Conservation (phyloP, 2,888 invertebrate genomes). For the Arctia plantaginis region DNA sequence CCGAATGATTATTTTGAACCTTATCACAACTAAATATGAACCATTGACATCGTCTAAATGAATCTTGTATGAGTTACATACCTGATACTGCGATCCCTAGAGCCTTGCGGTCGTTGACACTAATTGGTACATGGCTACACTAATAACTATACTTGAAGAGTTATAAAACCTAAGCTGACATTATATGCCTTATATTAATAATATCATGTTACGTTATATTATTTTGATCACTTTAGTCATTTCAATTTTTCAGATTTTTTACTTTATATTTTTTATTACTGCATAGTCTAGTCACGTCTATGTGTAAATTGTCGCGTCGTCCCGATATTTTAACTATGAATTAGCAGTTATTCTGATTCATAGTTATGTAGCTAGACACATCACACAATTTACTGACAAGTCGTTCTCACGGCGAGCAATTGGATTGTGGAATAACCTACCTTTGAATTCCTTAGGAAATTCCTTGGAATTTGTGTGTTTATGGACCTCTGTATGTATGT, state of each 20-base stretch:
- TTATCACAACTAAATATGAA: not conserved
- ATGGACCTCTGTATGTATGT: no score
- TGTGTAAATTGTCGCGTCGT: no score
- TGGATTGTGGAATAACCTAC: no score
- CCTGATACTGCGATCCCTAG: constrained; percentile 17
- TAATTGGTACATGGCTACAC: constrained; percentile 17
- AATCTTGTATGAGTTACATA: constrained; percentile 19
- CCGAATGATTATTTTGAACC: not conserved
- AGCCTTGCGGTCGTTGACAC: constrained; percentile 20
- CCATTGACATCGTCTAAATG: not conserved
- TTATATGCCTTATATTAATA: not conserved
- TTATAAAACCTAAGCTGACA: constrained; percentile 18
- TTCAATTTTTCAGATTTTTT: not conserved
- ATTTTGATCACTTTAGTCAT: not conserved
- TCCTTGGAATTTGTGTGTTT: no score
- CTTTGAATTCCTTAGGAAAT: no score
- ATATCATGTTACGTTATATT: not conserved
- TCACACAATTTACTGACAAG: no score
- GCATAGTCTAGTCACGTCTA: no score
- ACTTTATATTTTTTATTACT: not conserved
- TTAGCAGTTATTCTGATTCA: no score
- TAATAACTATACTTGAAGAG: constrained; percentile 20
- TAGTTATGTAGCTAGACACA: no score
- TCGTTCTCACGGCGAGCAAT: no score
- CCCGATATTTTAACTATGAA: no score